Evolutionary conservation across 2,797 vertebrate species (phyloP).

Genomic region (Salarias fasciatus): DNA sequence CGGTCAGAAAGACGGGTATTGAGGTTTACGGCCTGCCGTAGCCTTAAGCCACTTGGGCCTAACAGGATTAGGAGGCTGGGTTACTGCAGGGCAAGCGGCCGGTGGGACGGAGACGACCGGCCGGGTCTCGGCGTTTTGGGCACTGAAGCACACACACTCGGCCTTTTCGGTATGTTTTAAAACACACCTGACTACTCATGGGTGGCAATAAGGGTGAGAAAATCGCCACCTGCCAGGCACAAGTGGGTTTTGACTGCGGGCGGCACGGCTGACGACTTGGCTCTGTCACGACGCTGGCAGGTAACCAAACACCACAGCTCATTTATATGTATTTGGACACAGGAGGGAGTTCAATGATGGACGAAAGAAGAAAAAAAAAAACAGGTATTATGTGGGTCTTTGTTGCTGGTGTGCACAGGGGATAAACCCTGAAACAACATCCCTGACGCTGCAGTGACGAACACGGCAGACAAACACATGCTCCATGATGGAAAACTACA

Average conservation of each 20-base stretch:
- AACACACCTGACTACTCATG: slow-evolving; percentile 14
- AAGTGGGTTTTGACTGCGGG: slow-evolving; percentile 27
- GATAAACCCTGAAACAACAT: slow-evolving; percentile 23
- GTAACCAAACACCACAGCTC: slow-evolving; percentile 19
- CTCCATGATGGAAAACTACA: too few relatives aligned
- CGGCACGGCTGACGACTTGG: slow-evolving; percentile 12
- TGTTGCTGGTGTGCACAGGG: slow-evolving; percentile 27
- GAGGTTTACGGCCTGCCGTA: slow-evolving; percentile 71
- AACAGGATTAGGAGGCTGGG: slow-evolving; percentile 80
- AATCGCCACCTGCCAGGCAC: slow-evolving; percentile 25
- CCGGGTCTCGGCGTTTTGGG: slow-evolving; percentile 40
- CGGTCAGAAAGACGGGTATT: slow-evolving; percentile 67
- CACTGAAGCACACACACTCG: slow-evolving; percentile 29
- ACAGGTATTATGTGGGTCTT: slow-evolving; percentile 3
- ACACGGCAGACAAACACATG: too few relatives aligned
- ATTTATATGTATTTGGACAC: slow-evolving; percentile 16
- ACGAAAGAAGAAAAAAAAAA: too few relatives aligned
- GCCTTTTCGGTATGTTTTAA: slow-evolving; percentile 29
- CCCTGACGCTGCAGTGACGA: neutral
- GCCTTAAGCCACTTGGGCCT: slow-evolving; percentile 79
- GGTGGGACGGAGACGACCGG: slow-evolving; percentile 44
- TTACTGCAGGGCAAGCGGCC: slow-evolving; percentile 69
- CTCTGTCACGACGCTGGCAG: slow-evolving; percentile 18
- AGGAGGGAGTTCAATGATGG: slow-evolving; percentile 2
- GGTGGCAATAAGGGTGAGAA: slow-evolving; percentile 24